phyloP scores from a whole-genome alignment of 1,140 invertebrate genomes.

The Helicoverpa armigera region DNA sequence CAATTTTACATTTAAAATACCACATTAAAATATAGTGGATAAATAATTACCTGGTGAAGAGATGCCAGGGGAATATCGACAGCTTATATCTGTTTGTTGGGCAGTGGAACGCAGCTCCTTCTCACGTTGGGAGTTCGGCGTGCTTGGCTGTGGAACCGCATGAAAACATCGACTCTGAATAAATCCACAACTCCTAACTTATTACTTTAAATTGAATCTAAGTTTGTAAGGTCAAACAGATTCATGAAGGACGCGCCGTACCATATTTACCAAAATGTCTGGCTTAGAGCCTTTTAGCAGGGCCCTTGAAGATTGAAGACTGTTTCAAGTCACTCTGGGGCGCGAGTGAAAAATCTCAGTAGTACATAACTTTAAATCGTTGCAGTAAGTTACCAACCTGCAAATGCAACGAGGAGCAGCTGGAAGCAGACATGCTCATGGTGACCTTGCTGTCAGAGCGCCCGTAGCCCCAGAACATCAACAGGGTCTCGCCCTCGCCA shows the following conservation, averaged over 20 bases:
- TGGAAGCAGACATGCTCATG: slow-evolving; percentile 77
- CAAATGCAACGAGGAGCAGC: slow-evolving; percentile 70
- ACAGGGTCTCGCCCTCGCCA: slow-evolving; percentile 72
- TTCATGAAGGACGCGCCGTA: no score
- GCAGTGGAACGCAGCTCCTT: slow-evolving; percentile 71
- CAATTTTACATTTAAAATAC: background rate
- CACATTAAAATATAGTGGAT: background rate
- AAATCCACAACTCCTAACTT: background rate
- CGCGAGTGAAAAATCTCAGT: no score
- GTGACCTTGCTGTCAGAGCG: slow-evolving; percentile 75
- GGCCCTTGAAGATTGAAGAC: no score
- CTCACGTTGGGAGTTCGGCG: slow-evolving; percentile 49
- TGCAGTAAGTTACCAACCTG: slow-evolving; percentile 60
- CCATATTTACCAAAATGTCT: no score
- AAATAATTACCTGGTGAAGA: slow-evolving; percentile 64
- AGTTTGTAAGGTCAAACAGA: background rate
- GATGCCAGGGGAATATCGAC: slow-evolving; percentile 65
- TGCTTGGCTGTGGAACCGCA: background rate
- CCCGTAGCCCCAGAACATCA: slow-evolving; percentile 76
- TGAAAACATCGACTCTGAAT: background rate
- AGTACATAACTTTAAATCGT: background rate
- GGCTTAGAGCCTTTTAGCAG: no score
- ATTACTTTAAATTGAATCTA: background rate
- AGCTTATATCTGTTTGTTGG: slow-evolving; percentile 80
- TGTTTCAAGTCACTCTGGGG: no score